Conservation (phyloP, 2,888 invertebrate genomes). For the Parthenolecanium corni region DNA sequence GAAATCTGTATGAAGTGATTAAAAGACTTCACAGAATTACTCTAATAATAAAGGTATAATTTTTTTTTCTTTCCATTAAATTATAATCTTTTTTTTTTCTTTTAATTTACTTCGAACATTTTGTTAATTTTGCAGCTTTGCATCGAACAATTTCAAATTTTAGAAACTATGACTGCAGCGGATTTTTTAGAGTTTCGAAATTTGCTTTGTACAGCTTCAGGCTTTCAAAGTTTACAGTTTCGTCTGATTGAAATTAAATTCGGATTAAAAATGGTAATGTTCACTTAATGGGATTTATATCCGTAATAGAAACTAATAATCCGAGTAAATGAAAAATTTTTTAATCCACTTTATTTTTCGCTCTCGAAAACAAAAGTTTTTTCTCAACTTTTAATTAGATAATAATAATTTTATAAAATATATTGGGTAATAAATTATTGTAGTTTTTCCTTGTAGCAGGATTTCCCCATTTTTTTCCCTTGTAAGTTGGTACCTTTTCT, state of each 20-base stretch:
- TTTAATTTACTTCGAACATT: neutral
- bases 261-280: slow-evolving; percentile 45
- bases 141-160: slow-evolving; percentile 90
- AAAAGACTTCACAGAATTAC: slow-evolving; percentile 84
- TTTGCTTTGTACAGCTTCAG: slow-evolving; percentile 87
- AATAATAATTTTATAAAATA: too few relatives aligned
- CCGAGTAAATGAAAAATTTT: too few relatives aligned
- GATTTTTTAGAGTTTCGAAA: slow-evolving; percentile 97
- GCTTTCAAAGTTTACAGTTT: slow-evolving; percentile 95
- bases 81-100: neutral
- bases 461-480: too few relatives aligned
- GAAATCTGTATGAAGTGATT: slow-evolving; percentile 51
- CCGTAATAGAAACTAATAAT: too few relatives aligned
- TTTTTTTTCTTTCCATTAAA: neutral
- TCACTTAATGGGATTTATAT: too few relatives aligned
- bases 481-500: too few relatives aligned
- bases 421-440: too few relatives aligned
- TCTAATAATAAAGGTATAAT: slow-evolving; percentile 70
- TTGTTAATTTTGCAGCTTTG: slow-evolving; percentile 54
- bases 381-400: too few relatives aligned
- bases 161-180: slow-evolving; percentile 97
- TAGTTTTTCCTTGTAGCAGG: too few relatives aligned
- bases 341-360: too few relatives aligned
- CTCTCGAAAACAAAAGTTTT: neutral
- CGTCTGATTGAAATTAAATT: slow-evolving; percentile 88